Percentiles rank a stretch among this genome's conserved stretches.
These are phyloP conservation scores for Oreocharis arfaki DNA, from an alignment of 2,113 vertebrate species.

Conservation along the genomic window DNA sequence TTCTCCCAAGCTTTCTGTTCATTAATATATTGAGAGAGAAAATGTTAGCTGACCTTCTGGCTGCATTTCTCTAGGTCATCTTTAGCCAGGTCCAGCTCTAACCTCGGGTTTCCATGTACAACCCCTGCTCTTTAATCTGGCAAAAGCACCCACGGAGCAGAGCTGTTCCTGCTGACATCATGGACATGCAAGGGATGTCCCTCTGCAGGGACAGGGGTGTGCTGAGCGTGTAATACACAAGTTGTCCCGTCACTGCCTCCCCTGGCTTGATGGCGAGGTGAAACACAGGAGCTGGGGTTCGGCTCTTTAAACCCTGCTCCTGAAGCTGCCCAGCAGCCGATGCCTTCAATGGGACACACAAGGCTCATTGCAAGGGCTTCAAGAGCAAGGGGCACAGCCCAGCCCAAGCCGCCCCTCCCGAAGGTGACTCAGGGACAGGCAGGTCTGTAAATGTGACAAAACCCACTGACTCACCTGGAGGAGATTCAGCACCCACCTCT, in stretches of 20 bases:
- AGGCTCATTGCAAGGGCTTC: not conserved
- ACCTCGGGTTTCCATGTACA: not conserved
- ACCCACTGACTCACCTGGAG: not conserved
- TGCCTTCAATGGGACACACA: not conserved
- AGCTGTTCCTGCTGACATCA: not conserved
- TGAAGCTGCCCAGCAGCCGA: not conserved
- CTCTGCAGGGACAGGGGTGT: not conserved
- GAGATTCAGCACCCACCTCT: not conserved
- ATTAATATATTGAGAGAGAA: not conserved
- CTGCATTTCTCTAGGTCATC: not conserved
- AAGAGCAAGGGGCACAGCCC: not conserved
- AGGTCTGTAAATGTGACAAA: not conserved
- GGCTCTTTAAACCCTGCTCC: not conserved
- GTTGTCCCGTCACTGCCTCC: not conserved
- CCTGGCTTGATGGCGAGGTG: not conserved
- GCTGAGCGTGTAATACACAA: not conserved
- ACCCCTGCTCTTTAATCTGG: not conserved
- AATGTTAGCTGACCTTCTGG: not conserved
- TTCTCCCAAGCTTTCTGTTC: not conserved
- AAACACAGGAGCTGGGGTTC: not conserved
- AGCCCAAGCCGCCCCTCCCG: not conserved
- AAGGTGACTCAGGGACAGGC: not conserved
- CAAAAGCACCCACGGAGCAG: not conserved
- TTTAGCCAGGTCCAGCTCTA: not conserved
- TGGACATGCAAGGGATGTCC: fast-evolving